Evolutionary conservation across 2,888 invertebrate genomes (phyloP).

Genomic region (Neria commutata): DNA sequence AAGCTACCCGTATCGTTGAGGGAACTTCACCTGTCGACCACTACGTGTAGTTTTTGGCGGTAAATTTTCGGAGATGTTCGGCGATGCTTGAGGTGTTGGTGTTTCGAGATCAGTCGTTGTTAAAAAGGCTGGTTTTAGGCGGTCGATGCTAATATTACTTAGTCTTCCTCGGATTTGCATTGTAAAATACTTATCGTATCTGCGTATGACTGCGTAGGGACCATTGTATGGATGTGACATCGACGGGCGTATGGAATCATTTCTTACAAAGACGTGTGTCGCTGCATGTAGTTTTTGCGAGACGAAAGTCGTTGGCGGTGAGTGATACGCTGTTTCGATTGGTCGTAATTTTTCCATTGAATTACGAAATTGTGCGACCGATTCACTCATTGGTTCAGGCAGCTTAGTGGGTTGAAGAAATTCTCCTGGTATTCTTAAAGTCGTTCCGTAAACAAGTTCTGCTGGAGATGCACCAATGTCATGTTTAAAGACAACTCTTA

Average conservation of each 20-base stretch:
- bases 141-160: not conserved
- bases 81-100: too few relatives aligned
- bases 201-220: slow-evolving; percentile 6
- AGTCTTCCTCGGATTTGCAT: too few relatives aligned
- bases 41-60: too few relatives aligned
- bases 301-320: not conserved
- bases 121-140: not conserved
- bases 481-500: not conserved
- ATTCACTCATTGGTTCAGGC: not conserved
- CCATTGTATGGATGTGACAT: slow-evolving; percentile 4
- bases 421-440: not conserved
- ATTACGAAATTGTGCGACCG: not conserved
- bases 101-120: too few relatives aligned
- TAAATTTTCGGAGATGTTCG: too few relatives aligned
- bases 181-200: slow-evolving; percentile 2
- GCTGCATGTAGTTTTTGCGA: not conserved
- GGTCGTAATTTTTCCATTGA: not conserved
- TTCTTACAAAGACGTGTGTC: not conserved
- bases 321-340: not conserved
- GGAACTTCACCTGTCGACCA: too few relatives aligned
- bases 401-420: not conserved
- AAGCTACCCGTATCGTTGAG: too few relatives aligned
- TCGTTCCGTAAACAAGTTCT: not conserved
- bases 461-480: not conserved
- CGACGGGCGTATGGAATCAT: not conserved